Evolutionary conservation across 2,113 vertebrate species (phyloP).

Genomic region (Recurvirostra avosetta): DNA sequence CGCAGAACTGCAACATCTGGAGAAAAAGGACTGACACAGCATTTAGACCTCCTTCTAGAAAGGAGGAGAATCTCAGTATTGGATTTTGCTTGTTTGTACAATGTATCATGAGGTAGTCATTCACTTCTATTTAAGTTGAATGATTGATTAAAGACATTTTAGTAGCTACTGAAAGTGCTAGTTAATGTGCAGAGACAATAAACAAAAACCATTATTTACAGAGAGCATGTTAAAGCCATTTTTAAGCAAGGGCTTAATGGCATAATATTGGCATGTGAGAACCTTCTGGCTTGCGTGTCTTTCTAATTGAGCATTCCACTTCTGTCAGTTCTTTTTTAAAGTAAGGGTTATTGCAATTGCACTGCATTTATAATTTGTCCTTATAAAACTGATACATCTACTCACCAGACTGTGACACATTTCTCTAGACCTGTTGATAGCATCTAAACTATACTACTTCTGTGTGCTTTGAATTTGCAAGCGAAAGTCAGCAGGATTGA

Average conservation of each 20-base stretch:
- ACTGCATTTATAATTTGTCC: constrained; percentile 20
- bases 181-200: neutral
- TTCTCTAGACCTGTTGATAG: neutral
- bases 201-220: constrained; percentile 23
- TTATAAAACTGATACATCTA: constrained; percentile 15
- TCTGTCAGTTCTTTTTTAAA: constrained; percentile 20
- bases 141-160: neutral
- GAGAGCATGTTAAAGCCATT: constrained; percentile 1
- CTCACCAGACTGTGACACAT: neutral
- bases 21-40: neutral
- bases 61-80: neutral
- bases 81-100: neutral
- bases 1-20: neutral
- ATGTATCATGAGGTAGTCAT: neutral
- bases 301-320: constrained; percentile 17
- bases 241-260: constrained; percentile 41
- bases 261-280: neutral
- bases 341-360: neutral
- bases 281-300: neutral
- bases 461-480: neutral
- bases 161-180: neutral
- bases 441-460: neutral
- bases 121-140: neutral
- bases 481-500: neutral
- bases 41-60: neutral